Evolutionary conservation across 2,113 vertebrate species (phyloP), one percentile per base, ranked within the genome.

Genomic region (Monopterus albus): DNA sequence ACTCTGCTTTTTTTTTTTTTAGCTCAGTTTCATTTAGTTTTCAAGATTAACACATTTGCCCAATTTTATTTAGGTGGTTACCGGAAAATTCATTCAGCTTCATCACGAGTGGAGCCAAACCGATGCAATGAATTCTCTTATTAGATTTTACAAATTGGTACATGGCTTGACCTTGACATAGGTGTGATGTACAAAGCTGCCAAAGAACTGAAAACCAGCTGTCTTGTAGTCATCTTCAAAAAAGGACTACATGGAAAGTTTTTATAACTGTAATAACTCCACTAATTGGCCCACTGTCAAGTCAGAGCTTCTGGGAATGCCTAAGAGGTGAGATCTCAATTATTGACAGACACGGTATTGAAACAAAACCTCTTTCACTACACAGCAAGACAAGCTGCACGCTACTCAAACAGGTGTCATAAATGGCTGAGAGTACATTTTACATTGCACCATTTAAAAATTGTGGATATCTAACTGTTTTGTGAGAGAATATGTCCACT

Each of bases 261-360:
- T 46, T 59, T 46, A 50, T 82, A 50, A 55, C 74, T 63, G 50
- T 61, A 42, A 74, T 74, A 50, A 69, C 53, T 77, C 63, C 23
- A 33, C 72, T 76, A 78, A 78, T 78, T 72, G 74, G 51, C 11
- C 0, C 40, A 21, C 50, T 38, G 72, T 76, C 62, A 61, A 67
- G 61, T 75, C 64, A 40, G 72, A 81, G 55, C 31, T 59, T 75
- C 58, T 60, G 60, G 82, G 81, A 75, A 62, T 42, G 56, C 53
- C 71, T 53, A 29, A 3, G 36, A 75, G 72, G 45, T 53, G 40
- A 72, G 43, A 15, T 25, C 35, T 60, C 38, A 51, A 14, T 50
- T 71, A 75, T 70, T 67, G 76, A 80, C 79, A 82, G 52, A 77
- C 3, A 18, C n/a, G n/a, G 28, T 17, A 39, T 43, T 25, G 38